Evolutionary conservation across 2,113 vertebrate genomes (phyloP), one percentile per base, ranked within the genome.

Genomic region (Ardeotis arabs): DNA sequence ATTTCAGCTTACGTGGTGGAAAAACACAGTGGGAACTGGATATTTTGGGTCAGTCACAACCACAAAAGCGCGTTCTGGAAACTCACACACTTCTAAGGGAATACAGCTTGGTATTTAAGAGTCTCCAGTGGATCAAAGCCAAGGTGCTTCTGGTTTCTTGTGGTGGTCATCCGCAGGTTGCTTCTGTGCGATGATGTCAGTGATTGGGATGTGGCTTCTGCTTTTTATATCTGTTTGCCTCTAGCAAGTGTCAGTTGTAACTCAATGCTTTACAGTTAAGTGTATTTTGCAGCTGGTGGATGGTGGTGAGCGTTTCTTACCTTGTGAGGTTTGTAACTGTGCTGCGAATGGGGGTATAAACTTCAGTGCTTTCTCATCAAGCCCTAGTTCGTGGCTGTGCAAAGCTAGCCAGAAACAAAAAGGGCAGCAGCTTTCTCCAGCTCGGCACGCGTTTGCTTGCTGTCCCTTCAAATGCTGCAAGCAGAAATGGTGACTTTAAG

Each of bases 111-210:
- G 2, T 52, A 35, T 37, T 44, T 31, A 3, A 47, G 72, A 16
- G 10, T 41, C 24, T 60, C 8, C 41, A 49, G 37, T 25, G 23
- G 14, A 14, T 49, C 25, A 23, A 31, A 72, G 15, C 59, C 41
- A 14, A 0, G 0, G 35, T 37, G 37, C 14, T 58, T 69, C 66
- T 47, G 16, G 21, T 58, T 68, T 84, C 37, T 84, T 1, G 0
- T 44, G 33, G 10, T 68, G 45, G 12, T 15, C 12, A 1, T 74
- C 29, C 17, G 23, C 56, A 66, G 0, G 7, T 45, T 58, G 44
- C 20, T 68, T 47, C 53, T 58, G 5, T 45, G 31, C n/a, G 35
- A 12, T 53, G 14, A 23, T 44, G 24, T 58, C 10, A 2, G 25
- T 19, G 20, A 6, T 10, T 73, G 28, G 14, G n/a, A 76, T 52